phyloP scores from a whole-genome alignment of 2,888 invertebrate genomes.

The Mimachlamys varia region DNA sequence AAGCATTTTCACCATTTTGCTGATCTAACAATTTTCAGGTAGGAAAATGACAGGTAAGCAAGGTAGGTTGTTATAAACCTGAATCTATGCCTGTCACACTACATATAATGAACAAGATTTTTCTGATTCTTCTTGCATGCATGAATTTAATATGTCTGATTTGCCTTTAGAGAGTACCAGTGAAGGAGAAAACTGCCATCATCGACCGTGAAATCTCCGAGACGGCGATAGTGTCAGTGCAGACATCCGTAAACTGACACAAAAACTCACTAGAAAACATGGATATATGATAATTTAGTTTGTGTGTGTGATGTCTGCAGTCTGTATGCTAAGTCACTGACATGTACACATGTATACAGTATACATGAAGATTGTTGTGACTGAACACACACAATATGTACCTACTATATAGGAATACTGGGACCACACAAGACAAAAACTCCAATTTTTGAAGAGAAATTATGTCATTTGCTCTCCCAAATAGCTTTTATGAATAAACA shows the following conservation, averaged over 20 bases:
- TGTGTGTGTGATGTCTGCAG: not conserved
- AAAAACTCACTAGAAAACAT: not conserved
- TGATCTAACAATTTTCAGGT: not conserved
- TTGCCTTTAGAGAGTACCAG: not conserved
- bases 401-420: not conserved
- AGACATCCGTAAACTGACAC: not conserved
- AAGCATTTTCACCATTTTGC: no score
- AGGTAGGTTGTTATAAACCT: not conserved
- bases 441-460: not conserved
- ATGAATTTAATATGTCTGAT: not conserved
- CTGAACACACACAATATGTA: no score
- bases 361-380: not conserved
- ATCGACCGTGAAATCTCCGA: not conserved
- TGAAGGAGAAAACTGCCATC: not conserved
- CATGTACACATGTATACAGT: not conserved
- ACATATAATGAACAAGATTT: not conserved
- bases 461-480: not conserved
- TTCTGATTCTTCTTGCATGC: not conserved
- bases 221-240: not conserved
- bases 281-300: not conserved
- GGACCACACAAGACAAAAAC: not conserved
- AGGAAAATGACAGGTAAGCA: not conserved
- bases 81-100: not conserved
- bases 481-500: no score
- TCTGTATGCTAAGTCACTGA: not conserved